These are phyloP conservation scores for Coregonus ussuriensis DNA, from an alignment of 2,797 vertebrate genomes.

Conservation along the genomic window DNA sequence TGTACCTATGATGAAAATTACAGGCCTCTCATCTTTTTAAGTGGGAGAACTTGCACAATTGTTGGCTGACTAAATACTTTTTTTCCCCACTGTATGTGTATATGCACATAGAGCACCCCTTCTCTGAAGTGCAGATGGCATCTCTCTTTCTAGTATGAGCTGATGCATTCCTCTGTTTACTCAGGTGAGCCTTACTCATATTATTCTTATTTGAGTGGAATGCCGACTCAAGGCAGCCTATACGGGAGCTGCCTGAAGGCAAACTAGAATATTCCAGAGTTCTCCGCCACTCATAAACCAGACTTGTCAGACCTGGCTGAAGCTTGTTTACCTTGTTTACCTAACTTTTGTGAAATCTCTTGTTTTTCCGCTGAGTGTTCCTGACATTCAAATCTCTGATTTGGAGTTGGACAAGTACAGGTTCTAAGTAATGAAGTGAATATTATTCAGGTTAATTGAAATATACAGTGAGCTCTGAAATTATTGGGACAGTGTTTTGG, in stretches of 20 bases:
- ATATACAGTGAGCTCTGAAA: no score
- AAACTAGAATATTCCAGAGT: constrained; percentile 24
- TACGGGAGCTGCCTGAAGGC: constrained; percentile 5
- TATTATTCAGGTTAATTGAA: no score
- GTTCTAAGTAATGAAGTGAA: no score
- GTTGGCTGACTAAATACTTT: no score
- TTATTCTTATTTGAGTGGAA: constrained; percentile 31
- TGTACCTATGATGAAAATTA: no score
- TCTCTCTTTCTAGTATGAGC: not conserved
- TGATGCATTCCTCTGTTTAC: constrained; percentile 7
- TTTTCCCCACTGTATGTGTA: not conserved
- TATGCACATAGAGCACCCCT: not conserved
- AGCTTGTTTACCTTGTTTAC: not conserved
- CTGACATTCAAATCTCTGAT: not conserved
- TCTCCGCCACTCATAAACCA: not conserved
- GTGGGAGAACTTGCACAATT: no score
- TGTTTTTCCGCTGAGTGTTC: not conserved
- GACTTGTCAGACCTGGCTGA: not conserved
- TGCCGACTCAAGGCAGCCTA: constrained; percentile 15
- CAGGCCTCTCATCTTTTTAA: no score
- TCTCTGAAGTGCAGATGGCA: not conserved
- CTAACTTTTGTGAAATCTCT: not conserved
- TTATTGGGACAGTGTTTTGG: no score
- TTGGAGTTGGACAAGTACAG: not conserved
- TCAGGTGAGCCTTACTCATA: constrained; percentile 6